Conservation (phyloP, 2,888 invertebrate genomes). For the Notodromas monacha region DNA sequence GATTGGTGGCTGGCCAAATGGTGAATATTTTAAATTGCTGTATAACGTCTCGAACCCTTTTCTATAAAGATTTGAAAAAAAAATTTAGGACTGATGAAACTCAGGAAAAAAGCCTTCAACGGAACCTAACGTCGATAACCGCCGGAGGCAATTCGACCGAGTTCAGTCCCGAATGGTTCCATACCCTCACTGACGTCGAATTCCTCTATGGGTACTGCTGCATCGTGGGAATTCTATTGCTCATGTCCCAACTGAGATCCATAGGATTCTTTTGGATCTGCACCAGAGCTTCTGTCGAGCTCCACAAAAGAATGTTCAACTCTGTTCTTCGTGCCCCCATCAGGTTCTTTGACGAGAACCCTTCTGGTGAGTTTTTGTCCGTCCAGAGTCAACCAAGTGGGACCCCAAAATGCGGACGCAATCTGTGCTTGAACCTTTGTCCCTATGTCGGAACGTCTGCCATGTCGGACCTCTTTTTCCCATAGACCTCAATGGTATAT, state of each 20-base stretch:
- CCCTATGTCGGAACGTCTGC: no score
- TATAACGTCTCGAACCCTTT: not conserved
- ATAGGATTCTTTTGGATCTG: slow-evolving; percentile 14
- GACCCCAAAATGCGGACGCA: no score
- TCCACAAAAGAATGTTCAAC: slow-evolving; percentile 29
- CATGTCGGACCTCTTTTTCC: no score
- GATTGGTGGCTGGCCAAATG: slow-evolving; percentile 19
- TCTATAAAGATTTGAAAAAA: slow-evolving; percentile 11
- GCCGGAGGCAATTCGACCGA: no score
- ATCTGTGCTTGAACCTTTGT: no score
- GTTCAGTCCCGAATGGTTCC: no score
- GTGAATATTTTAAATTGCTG: not conserved
- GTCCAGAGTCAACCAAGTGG: no score
- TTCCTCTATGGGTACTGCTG: no score
- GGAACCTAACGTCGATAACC: slow-evolving; percentile 5
- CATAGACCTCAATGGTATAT: no score
- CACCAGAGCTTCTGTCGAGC: slow-evolving; percentile 13
- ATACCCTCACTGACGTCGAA: no score
- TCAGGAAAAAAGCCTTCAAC: slow-evolving; percentile 12
- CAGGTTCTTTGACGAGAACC: slow-evolving; percentile 19
- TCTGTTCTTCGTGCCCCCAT: slow-evolving; percentile 18
- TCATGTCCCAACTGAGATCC: slow-evolving; percentile 11
- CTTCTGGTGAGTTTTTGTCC: slow-evolving; percentile 19
- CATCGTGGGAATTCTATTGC: slow-evolving; percentile 1
- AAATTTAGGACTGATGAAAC: slow-evolving; percentile 12